Evolutionary conservation across 2,113 vertebrate genomes (phyloP).

Genomic region (Emydocephalus ijimae): DNA sequence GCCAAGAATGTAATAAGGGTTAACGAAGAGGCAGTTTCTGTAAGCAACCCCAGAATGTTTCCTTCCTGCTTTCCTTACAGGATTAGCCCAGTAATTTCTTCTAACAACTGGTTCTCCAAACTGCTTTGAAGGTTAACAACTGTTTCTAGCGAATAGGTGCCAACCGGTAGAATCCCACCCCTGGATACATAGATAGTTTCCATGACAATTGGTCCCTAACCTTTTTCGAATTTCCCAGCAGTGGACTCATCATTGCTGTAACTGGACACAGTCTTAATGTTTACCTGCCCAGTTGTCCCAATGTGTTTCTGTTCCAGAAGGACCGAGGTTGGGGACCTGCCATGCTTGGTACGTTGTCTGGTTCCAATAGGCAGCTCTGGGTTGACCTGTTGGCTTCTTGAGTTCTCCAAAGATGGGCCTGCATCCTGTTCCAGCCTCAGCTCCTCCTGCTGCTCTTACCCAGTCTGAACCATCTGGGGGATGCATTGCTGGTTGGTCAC

Average conservation of each 20-base stretch:
- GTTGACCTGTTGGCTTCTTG: background rate
- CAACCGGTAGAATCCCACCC: too few relatives aligned
- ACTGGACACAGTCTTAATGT: background rate
- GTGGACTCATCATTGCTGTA: background rate
- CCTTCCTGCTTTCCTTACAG: too few relatives aligned
- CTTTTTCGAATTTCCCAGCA: background rate
- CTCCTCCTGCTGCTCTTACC: background rate
- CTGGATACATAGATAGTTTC: too few relatives aligned
- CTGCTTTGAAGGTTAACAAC: too few relatives aligned
- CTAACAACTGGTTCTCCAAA: too few relatives aligned
- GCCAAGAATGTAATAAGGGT: too few relatives aligned
- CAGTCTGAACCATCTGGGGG: too few relatives aligned
- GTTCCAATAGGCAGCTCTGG: background rate
- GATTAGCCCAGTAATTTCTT: too few relatives aligned
- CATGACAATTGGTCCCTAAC: too few relatives aligned
- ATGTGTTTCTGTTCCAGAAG: background rate
- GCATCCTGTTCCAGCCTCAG: background rate
- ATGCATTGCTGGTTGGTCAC: background rate
- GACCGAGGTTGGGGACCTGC: background rate
- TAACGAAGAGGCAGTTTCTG: too few relatives aligned
- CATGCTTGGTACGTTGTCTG: background rate
- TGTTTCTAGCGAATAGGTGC: too few relatives aligned
- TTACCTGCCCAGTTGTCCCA: background rate
- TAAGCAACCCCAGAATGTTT: too few relatives aligned
- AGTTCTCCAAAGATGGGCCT: background rate